A percentile compares a stretch with the other conserved stretches of the same genome.
phyloP scores from a whole-genome alignment of 2,797 vertebrate genomes.

The Enteromius unitaeniatus region DNA sequence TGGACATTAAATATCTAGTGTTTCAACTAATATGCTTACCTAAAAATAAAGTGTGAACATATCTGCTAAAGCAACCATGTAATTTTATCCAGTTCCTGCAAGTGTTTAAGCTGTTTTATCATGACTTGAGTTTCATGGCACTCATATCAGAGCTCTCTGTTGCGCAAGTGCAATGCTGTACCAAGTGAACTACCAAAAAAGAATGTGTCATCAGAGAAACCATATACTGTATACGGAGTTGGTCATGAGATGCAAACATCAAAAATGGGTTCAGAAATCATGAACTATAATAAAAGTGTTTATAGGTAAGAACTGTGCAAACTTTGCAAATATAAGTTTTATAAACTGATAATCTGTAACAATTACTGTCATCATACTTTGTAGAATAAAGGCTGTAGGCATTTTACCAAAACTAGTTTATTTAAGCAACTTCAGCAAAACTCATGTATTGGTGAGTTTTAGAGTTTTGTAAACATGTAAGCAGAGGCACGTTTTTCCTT shows the following conservation, averaged over 20 bases:
- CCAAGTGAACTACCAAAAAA: background rate
- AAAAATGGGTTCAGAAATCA: background rate
- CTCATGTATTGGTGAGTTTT: background rate
- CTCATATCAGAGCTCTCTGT: no score
- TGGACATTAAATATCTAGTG: background rate
- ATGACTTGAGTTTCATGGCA: background rate
- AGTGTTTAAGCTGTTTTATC: background rate
- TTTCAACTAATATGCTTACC: background rate
- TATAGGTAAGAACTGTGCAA: background rate
- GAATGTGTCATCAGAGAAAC: background rate
- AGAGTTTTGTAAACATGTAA: background rate
- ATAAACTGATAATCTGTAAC: background rate
- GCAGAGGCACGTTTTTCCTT: background rate
- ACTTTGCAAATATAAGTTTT: background rate
- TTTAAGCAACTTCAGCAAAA: background rate
- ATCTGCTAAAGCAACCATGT: background rate
- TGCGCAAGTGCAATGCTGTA: background rate
- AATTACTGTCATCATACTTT: background rate
- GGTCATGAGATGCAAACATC: background rate
- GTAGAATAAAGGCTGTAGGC: no score
- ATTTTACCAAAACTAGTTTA: background rate
- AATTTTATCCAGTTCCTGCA: background rate
- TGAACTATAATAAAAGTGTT: background rate
- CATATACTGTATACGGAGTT: background rate
- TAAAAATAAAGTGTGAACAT: background rate